Conservation (phyloP, 2,888 invertebrate genomes). For the Platypus cylindrus region DNA sequence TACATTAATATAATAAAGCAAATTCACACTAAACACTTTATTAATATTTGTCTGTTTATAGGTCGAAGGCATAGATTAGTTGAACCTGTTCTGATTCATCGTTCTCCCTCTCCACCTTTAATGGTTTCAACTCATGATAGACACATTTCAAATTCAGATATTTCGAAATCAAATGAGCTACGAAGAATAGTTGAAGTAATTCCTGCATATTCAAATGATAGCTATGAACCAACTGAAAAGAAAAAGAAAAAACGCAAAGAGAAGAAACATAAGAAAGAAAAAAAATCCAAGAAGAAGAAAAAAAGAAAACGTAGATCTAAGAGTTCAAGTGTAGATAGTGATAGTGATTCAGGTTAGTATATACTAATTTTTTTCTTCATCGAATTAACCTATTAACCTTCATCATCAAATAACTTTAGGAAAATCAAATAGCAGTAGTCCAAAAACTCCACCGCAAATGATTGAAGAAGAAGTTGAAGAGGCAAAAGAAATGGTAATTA, state of each 20-base stretch:
- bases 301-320: conserved; percentile 54
- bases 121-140: conserved; percentile 31
- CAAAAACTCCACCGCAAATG: conserved; percentile 12
- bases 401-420: conserved; percentile 2
- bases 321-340: conserved; percentile 53
- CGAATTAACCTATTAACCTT: not conserved
- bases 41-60: conserved; percentile 7
- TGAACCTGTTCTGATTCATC: conserved; percentile 36
- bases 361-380: no score
- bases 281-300: conserved; percentile 58
- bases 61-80: conserved; percentile 23
- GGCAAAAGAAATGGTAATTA: no score
- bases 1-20: not conserved
- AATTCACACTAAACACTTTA: not conserved
- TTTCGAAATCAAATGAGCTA: conserved; percentile 32
- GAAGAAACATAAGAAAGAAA: conserved; percentile 55
- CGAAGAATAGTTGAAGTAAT: conserved; percentile 29
- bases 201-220: conserved; percentile 17
- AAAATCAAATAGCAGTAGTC: conserved; percentile 9
- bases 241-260: conserved; percentile 44
- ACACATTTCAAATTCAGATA: conserved; percentile 33
- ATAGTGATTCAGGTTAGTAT: conserved; percentile 34
- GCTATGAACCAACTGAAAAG: conserved; percentile 15
- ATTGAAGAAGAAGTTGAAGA: no score
- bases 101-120: conserved; percentile 37